Base-by-base conservation (phyloP, 2,797 vertebrate genomes). In the Sebastes matsubarae region DNA sequence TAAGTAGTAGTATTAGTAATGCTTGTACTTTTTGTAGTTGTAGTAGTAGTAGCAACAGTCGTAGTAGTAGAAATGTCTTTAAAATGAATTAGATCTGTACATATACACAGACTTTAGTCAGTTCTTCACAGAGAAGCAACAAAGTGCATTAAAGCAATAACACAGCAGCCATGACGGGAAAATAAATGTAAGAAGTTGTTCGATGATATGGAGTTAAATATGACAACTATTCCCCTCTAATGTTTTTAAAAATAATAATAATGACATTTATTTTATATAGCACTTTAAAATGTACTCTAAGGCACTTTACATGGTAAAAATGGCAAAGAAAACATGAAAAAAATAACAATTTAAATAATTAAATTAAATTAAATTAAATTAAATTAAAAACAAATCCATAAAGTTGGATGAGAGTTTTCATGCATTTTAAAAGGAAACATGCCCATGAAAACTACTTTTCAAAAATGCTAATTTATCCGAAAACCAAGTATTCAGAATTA, bases 271-370 rank as follows among this genome's bases (percentile, higher is more conserved):
- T 42, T 42, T 42, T 42, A 42, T 38, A 38, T 38, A 38, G 36
- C 0, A 0, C 36, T 38, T 38, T 38, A 38, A 38, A 38, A 38
- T 0, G 38, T 42, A 42, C 13, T 42, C 5, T 0, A 16, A 42
- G 38, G 38, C 29, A 30, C 29, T 30, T 30, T 30, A 30, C 29
- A 7, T 30, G 29, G 29, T 30, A 30, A 30, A 30, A 30, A 30
- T 6, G 2, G 29, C 6, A 30, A 30, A 36, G 0, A 7, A 30
- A 30, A 30, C 29, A 32, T 8, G 2, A 32, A 32, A 32, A 32
- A 32, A 32, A 2, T 8, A 32, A 32, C 7, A 32, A 9, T 8
- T 32, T 7, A 32, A 32, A 32, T 2, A 2, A 32, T 30, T 30
- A 32, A 32, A 32, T 32, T 8, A 2, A 9, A 32, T 32, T 29